phyloP scores from a whole-genome alignment of 2,797 vertebrate genomes.

The Sebastes taczanowskii region DNA sequence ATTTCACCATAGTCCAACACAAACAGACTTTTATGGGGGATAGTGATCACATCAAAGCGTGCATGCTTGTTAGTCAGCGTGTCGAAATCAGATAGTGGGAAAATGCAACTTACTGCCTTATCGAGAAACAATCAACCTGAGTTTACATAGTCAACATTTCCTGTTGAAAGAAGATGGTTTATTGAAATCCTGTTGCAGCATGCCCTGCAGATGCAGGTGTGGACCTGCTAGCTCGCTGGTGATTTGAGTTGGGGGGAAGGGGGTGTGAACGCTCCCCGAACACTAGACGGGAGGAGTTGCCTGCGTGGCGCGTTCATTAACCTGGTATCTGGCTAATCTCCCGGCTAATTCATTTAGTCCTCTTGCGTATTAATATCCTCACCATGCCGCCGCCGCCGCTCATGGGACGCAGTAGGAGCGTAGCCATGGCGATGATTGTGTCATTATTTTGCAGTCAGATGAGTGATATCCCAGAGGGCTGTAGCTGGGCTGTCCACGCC shows the following conservation, averaged over 20 bases:
- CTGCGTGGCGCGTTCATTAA: slow-evolving; percentile 76
- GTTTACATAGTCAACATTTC: slow-evolving; percentile 67
- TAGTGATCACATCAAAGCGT: slow-evolving; percentile 27
- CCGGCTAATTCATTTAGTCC: slow-evolving; percentile 81
- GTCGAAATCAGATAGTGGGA: slow-evolving; percentile 50
- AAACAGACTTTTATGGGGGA: slow-evolving; percentile 5
- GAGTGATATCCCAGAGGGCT: slow-evolving; percentile 83
- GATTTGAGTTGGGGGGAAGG: not conserved
- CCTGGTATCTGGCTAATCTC: slow-evolving; percentile 78
- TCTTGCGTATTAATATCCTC: slow-evolving; percentile 79
- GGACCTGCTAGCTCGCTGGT: slow-evolving; percentile 55
- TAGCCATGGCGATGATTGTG: slow-evolving; percentile 84
- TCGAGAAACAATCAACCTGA: slow-evolving; percentile 45
- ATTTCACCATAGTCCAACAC: slow-evolving; percentile 19
- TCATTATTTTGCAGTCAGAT: slow-evolving; percentile 83
- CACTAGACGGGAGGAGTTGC: slow-evolving; percentile 45
- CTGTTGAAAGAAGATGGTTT: slow-evolving; percentile 63
- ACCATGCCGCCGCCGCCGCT: slow-evolving; percentile 25
- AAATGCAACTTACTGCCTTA: slow-evolving; percentile 40
- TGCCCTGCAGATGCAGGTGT: slow-evolving; percentile 65
- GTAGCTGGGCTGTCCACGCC: slow-evolving; percentile 74
- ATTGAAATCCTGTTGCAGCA: slow-evolving; percentile 69
- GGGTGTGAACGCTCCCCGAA: slow-evolving; percentile 21
- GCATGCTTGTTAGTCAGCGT: slow-evolving; percentile 15
- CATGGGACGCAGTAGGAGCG: slow-evolving; percentile 65